Conservation (phyloP, 1,140 invertebrate species). For the Glomeris maerens region DNA sequence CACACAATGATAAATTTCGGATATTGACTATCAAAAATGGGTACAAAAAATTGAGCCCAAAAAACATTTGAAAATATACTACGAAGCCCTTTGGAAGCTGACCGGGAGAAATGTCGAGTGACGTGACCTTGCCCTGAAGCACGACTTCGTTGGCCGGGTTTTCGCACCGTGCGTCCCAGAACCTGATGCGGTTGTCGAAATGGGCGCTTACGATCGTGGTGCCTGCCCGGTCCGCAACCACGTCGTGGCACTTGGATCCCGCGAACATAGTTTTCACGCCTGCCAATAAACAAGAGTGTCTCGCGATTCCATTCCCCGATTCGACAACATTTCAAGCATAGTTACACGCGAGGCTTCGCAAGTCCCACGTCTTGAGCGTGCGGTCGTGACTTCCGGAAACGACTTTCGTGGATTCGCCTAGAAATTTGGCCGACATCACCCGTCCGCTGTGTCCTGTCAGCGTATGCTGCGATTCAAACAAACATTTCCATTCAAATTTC, state of each 20-base stretch:
- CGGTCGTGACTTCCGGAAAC: conserved; percentile 62
- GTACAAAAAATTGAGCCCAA: too few relatives aligned
- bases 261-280: conserved; percentile 93
- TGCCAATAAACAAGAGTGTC: conserved; percentile 25
- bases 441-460: conserved; percentile 92
- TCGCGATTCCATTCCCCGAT: conserved; percentile 3
- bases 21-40: too few relatives aligned
- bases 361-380: conserved; percentile 93
- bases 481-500: too few relatives aligned
- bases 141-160: conserved; percentile 57
- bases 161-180: conserved; percentile 76
- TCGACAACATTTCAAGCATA: conserved; percentile 22
- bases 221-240: conserved; percentile 78
- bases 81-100: too few relatives aligned
- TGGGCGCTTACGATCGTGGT: conserved; percentile 90
- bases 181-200: conserved; percentile 90
- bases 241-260: conserved; percentile 88
- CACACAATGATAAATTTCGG: too few relatives aligned
- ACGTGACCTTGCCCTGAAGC: conserved; percentile 86
- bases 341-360: conserved; percentile 82
- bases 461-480: conserved; percentile 60
- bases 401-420: conserved; percentile 72
- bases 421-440: conserved; percentile 84
- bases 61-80: too few relatives aligned
- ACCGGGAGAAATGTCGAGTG: conserved; percentile 81